A percentile compares a stretch with the other conserved stretches of the same genome.
These are phyloP conservation scores for Mus pahari DNA, from an alignment of 2,113 vertebrate genomes.

Conservation along the genomic window DNA sequence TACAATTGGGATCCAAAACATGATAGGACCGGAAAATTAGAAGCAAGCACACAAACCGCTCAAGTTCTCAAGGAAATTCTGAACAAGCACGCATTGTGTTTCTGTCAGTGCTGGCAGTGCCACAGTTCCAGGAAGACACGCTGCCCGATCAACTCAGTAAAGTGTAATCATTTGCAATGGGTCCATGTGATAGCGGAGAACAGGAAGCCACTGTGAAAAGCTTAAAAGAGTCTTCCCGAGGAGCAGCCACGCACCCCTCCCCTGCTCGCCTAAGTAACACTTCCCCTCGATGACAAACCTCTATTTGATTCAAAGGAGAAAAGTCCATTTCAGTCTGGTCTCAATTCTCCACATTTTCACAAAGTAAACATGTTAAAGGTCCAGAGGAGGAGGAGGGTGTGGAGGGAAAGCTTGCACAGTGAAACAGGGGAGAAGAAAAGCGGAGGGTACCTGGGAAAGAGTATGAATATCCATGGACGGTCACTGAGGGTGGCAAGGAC, in stretches of 20 bases:
- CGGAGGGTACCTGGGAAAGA: not conserved
- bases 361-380: constrained; percentile 16
- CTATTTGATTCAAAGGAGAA: not conserved
- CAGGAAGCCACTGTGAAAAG: constrained; percentile 28
- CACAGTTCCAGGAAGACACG: constrained; percentile 30
- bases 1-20: not conserved
- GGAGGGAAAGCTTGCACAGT: not conserved
- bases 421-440: not conserved
- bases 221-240: constrained; percentile 50
- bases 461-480: rapidly evolving
- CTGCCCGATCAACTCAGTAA: constrained; percentile 60
- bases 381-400: not conserved
- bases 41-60: not conserved
- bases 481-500: not conserved
- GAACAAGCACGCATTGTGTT: not conserved
- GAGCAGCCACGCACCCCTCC: not conserved
- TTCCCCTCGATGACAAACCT: not conserved
- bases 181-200: constrained; percentile 72
- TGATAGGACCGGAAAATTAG: not conserved
- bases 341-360: constrained; percentile 17
- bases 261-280: not conserved
- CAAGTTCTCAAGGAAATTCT: not conserved
- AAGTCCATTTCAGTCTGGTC: not conserved
- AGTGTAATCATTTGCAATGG: constrained; percentile 71
- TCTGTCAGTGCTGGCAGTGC: not conserved